phyloP scores from a whole-genome alignment of 2,113 vertebrate genomes.

The Thymallus thymallus region DNA sequence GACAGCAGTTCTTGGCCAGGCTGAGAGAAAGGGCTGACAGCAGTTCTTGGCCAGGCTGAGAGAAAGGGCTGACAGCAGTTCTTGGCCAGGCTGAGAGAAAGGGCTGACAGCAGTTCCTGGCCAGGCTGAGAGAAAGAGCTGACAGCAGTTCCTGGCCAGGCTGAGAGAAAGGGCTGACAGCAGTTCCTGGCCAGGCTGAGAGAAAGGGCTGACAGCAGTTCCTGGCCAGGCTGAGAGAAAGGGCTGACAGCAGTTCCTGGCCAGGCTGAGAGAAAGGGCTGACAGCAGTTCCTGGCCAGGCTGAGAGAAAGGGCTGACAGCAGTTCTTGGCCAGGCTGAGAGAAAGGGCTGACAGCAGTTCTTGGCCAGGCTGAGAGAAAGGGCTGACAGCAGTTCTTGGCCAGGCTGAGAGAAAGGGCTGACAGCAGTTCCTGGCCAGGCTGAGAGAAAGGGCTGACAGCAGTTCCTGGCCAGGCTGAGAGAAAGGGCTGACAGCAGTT shows the following conservation, averaged over 20 bases:
- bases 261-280: too few species aligned
- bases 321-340: not conserved
- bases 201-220: not conserved
- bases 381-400: not conserved
- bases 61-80: not conserved
- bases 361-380: not conserved
- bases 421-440: not conserved
- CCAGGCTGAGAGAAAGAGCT: too few species aligned
- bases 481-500: not conserved
- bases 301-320: not conserved
- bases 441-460: not conserved
- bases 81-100: not conserved
- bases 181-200: not conserved
- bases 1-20: not conserved
- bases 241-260: not conserved
- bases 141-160: not conserved
- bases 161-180: not conserved
- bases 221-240: not conserved
- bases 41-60: not conserved
- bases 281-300: not conserved
- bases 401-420: too few species aligned
- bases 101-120: not conserved
- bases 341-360: not conserved
- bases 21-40: not conserved
- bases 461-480: not conserved